Evolutionary conservation across 2,113 vertebrate genomes (phyloP), one percentile per base, ranked within the genome.

Genomic region (Lutjanus erythropterus): DNA sequence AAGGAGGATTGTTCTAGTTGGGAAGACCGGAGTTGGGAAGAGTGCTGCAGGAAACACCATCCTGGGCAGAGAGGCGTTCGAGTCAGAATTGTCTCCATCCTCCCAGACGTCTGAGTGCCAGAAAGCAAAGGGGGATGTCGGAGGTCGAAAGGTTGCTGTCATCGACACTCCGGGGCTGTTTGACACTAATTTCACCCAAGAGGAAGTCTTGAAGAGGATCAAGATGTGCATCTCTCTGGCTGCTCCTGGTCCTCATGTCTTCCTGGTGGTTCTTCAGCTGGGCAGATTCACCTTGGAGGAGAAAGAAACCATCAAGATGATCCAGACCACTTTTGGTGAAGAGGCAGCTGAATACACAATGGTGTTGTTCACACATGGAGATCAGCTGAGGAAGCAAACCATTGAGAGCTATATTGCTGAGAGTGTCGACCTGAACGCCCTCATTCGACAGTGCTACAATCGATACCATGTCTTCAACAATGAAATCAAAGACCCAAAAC

Each of bases 141-240:
- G 10, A 0, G 80, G 64, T 1, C 80, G 21, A 15, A 52, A 71
- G 0, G 9, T 95, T 0, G 50, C 92, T 0, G 47, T 95, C 0
- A 71, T 95, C 0, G 94, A 95, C 59, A 95, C 90, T 0, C 93
- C 94, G 0, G 94, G 91, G 4, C 56, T 95, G 35, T 95, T 94
- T 35, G 90, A 95, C 82, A 93, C 92, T 0, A 53, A 86, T 3
- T 9, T 44, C 0, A 9, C 1, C 0, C 56, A 89, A 14, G 77
- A 66, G 0, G 83, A 92, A 16, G 89, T 84, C 0, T 0, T 6
- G 11, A 76, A 10, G 15, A 91, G 84, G 86, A 91, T 94, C 0
- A 18, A 9, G 16, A 70, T 8, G 2, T 94, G 90, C 16, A 60
- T 91, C 10, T n/a, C n/a, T n/a, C n/a, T n/a, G n/a, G n/a, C n/a